Evolutionary conservation across 2,888 invertebrate genomes (phyloP).

Genomic region (Aspidiotus destructor): DNA sequence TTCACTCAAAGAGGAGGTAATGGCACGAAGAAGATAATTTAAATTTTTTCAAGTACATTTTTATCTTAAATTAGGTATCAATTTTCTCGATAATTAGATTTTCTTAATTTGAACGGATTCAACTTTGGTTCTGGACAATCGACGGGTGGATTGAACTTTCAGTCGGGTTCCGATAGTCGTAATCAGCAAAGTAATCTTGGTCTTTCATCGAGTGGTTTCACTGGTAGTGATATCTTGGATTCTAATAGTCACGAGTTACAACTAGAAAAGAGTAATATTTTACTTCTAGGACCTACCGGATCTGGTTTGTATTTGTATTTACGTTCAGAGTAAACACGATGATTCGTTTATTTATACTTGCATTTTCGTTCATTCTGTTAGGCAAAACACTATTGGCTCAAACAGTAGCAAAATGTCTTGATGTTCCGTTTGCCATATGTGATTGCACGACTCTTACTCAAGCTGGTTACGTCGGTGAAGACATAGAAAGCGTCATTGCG

Average conservation of each 20-base stretch:
- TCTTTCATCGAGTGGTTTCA: constrained; percentile 33
- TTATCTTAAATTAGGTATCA: not conserved
- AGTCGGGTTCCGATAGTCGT: constrained; percentile 39
- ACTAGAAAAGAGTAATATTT: constrained; percentile 91
- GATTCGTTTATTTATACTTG: constrained; percentile 3
- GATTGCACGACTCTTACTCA: constrained; percentile 95
- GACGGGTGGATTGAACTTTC: constrained; percentile 46
- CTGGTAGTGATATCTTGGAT: constrained; percentile 61
- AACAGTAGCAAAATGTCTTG: constrained; percentile 92
- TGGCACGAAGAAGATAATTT: constrained; percentile 38
- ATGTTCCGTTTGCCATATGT: constrained; percentile 98
- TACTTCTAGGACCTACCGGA: constrained; percentile 92
- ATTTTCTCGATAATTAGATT: constrained; percentile 49
- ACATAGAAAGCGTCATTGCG: constrained; percentile 96
- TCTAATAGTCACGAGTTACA: constrained; percentile 69
- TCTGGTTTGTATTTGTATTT: constrained; percentile 52
- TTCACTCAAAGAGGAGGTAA: constrained; percentile 55
- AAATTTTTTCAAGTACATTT: constrained; percentile 6
- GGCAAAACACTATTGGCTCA: constrained; percentile 95
- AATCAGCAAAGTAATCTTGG: constrained; percentile 1
- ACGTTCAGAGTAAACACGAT: not conserved
- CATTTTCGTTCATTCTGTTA: constrained; percentile 40
- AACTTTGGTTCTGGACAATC: constrained; percentile 50
- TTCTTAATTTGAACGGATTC: constrained; percentile 73
- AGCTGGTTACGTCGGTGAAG: constrained; percentile 98